These are phyloP conservation scores for Hermaeophaga mercurialis DNA, from an alignment of 2,888 invertebrate species.

Conservation along the genomic window DNA sequence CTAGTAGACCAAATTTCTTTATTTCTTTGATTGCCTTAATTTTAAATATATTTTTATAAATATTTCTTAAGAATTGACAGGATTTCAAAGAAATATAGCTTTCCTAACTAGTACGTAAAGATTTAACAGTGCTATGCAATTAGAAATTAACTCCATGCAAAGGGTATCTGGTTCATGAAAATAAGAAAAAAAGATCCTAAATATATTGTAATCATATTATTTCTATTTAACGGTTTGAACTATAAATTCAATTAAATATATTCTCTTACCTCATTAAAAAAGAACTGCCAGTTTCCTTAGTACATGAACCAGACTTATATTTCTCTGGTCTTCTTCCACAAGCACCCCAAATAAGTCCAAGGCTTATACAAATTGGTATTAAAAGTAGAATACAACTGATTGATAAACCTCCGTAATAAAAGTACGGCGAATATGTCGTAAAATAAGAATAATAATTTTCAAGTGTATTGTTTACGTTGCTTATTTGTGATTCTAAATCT, in stretches of 20 bases:
- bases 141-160: too few relatives aligned
- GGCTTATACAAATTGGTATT: conserved; percentile 70
- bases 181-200: too few relatives aligned
- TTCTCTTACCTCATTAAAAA: conserved; percentile 75
- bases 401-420: conserved; percentile 68
- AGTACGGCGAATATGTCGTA: conserved; percentile 53
- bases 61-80: too few relatives aligned
- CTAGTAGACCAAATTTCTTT: too few relatives aligned
- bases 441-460: conserved; percentile 42
- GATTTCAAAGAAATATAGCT: neutral
- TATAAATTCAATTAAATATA: too few relatives aligned
- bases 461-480: conserved; percentile 40
- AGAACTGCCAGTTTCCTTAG: conserved; percentile 81
- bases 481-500: conserved; percentile 38
- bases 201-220: too few relatives aligned
- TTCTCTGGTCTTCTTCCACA: conserved; percentile 88
- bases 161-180: too few relatives aligned
- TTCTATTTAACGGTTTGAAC: too few relatives aligned
- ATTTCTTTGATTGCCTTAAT: too few relatives aligned
- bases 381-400: conserved; percentile 72
- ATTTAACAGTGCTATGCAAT: too few relatives aligned
- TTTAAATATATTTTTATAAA: too few relatives aligned
- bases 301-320: conserved; percentile 83
- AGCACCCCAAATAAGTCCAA: conserved; percentile 86
- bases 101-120: too few relatives aligned